Evolutionary conservation across 1,140 invertebrate genomes (phyloP).

Genomic region (Anastrepha obliqua): DNA sequence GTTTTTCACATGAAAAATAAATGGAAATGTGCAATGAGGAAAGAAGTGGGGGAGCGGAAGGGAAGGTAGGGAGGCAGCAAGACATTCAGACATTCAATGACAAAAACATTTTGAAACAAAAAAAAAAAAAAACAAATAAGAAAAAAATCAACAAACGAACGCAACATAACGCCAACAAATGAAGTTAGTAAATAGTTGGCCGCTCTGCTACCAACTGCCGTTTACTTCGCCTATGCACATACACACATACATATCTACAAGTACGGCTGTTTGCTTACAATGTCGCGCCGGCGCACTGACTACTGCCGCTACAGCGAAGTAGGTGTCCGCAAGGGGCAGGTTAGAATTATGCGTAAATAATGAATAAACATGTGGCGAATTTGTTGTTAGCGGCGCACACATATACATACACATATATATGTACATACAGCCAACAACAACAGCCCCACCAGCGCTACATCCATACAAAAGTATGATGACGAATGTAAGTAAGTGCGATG

Average conservation of each 20-base stretch:
- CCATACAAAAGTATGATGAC: not conserved
- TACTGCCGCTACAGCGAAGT: not conserved
- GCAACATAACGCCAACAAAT: not conserved
- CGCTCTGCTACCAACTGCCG: not conserved
- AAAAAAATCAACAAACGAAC: not conserved
- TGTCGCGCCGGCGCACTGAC: conserved; percentile 8
- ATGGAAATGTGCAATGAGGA: conserved; percentile 24
- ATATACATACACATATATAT: not conserved
- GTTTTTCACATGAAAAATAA: conserved; percentile 43
- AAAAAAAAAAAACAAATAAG: not conserved
- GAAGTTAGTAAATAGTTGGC: not conserved
- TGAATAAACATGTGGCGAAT: conserved; percentile 47
- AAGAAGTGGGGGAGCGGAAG: too few relatives aligned
- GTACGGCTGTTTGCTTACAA: not conserved
- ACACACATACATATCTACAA: not conserved
- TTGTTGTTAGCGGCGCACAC: conserved; percentile 31
- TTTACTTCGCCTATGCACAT: not conserved
- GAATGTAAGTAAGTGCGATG: conserved; percentile 26
- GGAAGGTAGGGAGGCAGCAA: not conserved
- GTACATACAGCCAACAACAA: not conserved
- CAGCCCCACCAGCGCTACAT: not conserved
- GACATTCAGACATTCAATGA: not conserved
- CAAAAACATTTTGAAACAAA: not conserved
- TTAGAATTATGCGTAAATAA: conserved; percentile 53
- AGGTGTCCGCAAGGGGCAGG: conserved; percentile 8